These are phyloP conservation scores for Micromesistius poutassou DNA, from an alignment of 2,797 vertebrate genomes.

Conservation along the genomic window DNA sequence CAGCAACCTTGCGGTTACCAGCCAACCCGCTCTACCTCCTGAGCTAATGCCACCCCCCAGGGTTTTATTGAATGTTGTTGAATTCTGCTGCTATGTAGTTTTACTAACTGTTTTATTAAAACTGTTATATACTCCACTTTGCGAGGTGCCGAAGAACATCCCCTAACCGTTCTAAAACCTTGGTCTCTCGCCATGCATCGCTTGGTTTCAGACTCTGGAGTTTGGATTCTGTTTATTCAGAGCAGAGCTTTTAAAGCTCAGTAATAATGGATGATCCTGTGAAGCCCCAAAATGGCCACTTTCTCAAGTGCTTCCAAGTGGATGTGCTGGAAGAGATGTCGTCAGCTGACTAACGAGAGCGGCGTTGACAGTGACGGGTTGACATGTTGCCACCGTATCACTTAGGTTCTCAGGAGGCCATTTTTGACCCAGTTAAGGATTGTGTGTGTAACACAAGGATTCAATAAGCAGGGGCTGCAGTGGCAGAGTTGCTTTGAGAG, in stretches of 20 bases:
- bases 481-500: slow-evolving; percentile 11
- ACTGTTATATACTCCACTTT: no score
- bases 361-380: slow-evolving; percentile 51
- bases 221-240: slow-evolving; percentile 23
- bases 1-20: no score
- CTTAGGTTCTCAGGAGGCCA: slow-evolving; percentile 45
- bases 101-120: no score
- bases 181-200: no score
- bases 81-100: no score
- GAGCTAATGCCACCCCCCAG: no score
- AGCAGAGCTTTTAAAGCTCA: slow-evolving; percentile 39
- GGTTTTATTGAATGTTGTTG: no score
- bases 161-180: no score
- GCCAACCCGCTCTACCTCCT: no score
- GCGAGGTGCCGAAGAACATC: no score
- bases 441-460: slow-evolving; percentile 13
- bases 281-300: slow-evolving; percentile 29
- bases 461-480: slow-evolving; percentile 16
- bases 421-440: slow-evolving; percentile 57
- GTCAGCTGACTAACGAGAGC: slow-evolving; percentile 42
- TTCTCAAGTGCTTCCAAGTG: slow-evolving; percentile 22
- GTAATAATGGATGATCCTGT: slow-evolving; percentile 48
- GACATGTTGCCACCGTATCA: slow-evolving; percentile 29
- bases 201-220: background rate
- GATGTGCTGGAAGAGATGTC: slow-evolving; percentile 38